Conservation (phyloP, 1,140 invertebrate genomes). For the Schlechtendalia chinensis region DNA sequence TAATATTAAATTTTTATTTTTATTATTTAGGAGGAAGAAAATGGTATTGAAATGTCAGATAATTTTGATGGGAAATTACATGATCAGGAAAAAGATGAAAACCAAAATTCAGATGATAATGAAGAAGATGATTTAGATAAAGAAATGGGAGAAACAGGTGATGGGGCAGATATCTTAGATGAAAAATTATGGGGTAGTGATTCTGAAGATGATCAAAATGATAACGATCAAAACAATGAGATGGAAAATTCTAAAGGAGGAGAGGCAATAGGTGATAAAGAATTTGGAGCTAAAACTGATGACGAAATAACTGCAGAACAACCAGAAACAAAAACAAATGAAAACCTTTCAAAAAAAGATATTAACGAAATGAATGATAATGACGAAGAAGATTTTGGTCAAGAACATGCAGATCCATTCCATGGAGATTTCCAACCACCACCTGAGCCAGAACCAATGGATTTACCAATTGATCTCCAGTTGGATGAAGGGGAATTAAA, state of each 20-base stretch:
- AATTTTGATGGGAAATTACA: constrained; percentile 85
- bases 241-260: constrained; percentile 62
- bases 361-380: constrained; percentile 78
- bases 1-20: background rate
- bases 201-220: constrained; percentile 68
- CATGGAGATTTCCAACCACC: constrained; percentile 68
- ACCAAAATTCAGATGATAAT: constrained; percentile 63
- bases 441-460: constrained; percentile 78
- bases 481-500: constrained; percentile 73
- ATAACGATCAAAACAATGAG: constrained; percentile 60
- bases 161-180: constrained; percentile 74
- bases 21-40: constrained; percentile 73
- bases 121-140: constrained; percentile 80
- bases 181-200: constrained; percentile 77
- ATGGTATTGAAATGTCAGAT: constrained; percentile 91
- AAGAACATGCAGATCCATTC: constrained; percentile 83
- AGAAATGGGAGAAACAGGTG: constrained; percentile 91
- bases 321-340: constrained; percentile 57
- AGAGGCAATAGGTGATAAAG: constrained; percentile 58
- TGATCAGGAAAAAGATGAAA: constrained; percentile 71
- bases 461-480: constrained; percentile 82
- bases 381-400: constrained; percentile 69
- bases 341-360: constrained; percentile 66
- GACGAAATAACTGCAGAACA: constrained; percentile 62
- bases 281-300: constrained; percentile 63